Percentiles rank a stretch among this genome's conserved stretches.
These are phyloP conservation scores for Grammomys dolichurus DNA, from an alignment of 2,113 vertebrate genomes.

Conservation along the genomic window DNA sequence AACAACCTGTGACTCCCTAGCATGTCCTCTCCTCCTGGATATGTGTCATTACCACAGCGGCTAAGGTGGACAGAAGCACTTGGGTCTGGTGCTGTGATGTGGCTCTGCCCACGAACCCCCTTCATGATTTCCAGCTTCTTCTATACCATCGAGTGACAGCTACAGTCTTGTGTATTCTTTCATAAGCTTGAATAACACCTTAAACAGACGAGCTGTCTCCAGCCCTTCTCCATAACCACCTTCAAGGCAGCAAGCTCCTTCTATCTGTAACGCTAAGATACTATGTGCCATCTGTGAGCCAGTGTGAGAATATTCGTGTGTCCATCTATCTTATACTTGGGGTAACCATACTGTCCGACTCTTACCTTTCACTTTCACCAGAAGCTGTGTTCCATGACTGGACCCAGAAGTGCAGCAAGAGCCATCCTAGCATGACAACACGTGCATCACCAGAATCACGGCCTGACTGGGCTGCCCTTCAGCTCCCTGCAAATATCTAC, in stretches of 20 bases:
- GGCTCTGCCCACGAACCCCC: background rate
- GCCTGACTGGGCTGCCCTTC: background rate
- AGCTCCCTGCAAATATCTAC: rapidly evolving
- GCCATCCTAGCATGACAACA: background rate
- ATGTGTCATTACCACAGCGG: background rate
- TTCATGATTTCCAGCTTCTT: rapidly evolving
- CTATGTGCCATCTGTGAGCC: conserved; percentile 73
- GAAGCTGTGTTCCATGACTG: conserved; percentile 70
- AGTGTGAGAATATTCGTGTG: conserved; percentile 81
- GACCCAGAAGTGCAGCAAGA: conserved; percentile 23
- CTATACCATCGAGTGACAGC: rapidly evolving
- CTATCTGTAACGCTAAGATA: conserved; percentile 73
- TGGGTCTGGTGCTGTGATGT: background rate
- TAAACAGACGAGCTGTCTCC: background rate
- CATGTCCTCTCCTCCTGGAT: background rate
- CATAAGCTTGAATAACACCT: background rate
- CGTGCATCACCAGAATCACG: background rate
- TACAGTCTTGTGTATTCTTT: background rate
- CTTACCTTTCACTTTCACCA: conserved; percentile 80
- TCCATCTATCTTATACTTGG: conserved; percentile 76
- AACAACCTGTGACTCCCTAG: background rate
- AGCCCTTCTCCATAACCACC: conserved; percentile 24
- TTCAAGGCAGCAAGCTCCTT: conserved; percentile 75
- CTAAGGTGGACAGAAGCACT: background rate
- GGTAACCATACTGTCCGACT: conserved; percentile 76